Percentiles rank a stretch among this genome's conserved stretches.
Evolutionary conservation across 1,140 invertebrate genomes (phyloP).

Genomic region (Propsilocerus akamusi): DNA sequence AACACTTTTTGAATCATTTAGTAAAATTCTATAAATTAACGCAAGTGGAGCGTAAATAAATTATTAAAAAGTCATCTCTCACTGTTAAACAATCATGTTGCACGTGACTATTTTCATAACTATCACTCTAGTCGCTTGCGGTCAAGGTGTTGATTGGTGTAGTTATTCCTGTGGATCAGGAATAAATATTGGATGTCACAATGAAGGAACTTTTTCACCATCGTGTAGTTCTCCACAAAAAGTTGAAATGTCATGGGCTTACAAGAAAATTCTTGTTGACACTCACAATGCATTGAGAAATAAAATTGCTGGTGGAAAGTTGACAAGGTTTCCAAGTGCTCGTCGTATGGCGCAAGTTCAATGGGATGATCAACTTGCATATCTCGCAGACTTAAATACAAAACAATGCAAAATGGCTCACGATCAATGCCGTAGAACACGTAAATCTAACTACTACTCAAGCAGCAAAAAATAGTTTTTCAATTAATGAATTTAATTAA

Average conservation of each 20-base stretch:
- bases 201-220: not conserved
- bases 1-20: too few relatives aligned
- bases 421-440: slow-evolving; percentile 19
- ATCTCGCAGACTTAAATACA: slow-evolving; percentile 12
- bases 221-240: not conserved
- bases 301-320: slow-evolving; percentile 13
- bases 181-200: not conserved
- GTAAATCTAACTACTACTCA: too few relatives aligned
- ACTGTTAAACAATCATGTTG: too few relatives aligned
- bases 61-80: too few relatives aligned
- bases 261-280: slow-evolving; percentile 12
- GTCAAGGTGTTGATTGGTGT: too few relatives aligned
- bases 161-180: too few relatives aligned
- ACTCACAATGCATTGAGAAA: slow-evolving; percentile 19
- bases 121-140: too few relatives aligned
- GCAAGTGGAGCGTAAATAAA: too few relatives aligned
- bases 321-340: slow-evolving; percentile 14
- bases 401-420: slow-evolving; percentile 17
- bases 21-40: too few relatives aligned
- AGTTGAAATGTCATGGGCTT: not conserved
- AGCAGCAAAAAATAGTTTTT: too few relatives aligned
- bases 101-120: too few relatives aligned
- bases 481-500: too few relatives aligned
- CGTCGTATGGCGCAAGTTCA: slow-evolving; percentile 14
- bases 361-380: slow-evolving; percentile 2